Base-by-base conservation (phyloP, 1,140 invertebrate genomes). In the Antheraea mylitta region DNA sequence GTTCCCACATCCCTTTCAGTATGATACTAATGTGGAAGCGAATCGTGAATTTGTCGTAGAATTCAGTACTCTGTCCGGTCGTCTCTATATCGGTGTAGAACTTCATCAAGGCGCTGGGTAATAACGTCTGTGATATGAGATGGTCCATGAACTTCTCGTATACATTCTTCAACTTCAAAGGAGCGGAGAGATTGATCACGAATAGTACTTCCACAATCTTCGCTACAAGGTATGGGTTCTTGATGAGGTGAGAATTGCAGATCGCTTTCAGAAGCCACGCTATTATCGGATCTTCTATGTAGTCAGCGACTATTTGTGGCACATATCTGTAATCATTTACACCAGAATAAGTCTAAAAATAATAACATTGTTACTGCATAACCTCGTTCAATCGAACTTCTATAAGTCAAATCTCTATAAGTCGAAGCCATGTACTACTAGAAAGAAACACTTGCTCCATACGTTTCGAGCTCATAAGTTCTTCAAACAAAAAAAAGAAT, bases 1-100 rank as follows among this genome's bases (percentile, higher is more conserved):
- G 95, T 36, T 96, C 95, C 96, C 96, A 97, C 95, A 97, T 96
- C 16, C 96, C 95, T 89, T 99, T 99, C 62, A 99, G 94, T 80
- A 99, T 98, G 80, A 99, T 95, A 90, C 98, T 99, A 82, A 99
- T 99, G 83, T 99, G 98, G 93, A 99, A 99, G 72, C 94, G 95
- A 82, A 99, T 99, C 11, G 98, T 98, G 89, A 99, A 99, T 93
- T 99, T 99, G 92, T 99, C 99, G 85, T 99, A 99, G 92, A 99
- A 99, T 90, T 99, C 99, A 58, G 97, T 98, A 87, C 96, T 98
- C 64, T 99, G 97, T 19, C 99, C 99, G 11, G 98, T 99, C 3
- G 98, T 98, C 93, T 99, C 99, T 48, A 99, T 98, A 84, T 99
- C 98, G 78, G 98, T 98, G 90, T 99, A 99, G 92, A 99, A 99